A percentile compares a stretch with the other conserved stretches of the same genome.
phyloP scores from a whole-genome alignment of 2,888 invertebrate genomes.

The Netelia melanura region DNA sequence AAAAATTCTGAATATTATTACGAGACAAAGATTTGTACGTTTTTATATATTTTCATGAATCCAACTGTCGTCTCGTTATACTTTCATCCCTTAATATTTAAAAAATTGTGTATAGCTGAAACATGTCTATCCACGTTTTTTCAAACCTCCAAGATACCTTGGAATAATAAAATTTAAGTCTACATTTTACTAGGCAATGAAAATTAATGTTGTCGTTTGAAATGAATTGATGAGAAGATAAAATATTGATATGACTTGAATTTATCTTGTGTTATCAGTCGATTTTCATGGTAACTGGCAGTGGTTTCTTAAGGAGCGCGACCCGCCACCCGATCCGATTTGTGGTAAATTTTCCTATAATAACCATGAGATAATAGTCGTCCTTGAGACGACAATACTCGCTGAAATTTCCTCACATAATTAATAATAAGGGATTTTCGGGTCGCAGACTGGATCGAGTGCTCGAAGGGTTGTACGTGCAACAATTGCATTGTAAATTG shows the following conservation, averaged over 20 bases:
- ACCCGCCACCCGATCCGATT: constrained; percentile 57
- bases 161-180: constrained; percentile 9
- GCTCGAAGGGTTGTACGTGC: constrained; percentile 75
- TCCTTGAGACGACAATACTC: not conserved
- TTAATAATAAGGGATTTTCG: constrained; percentile 27
- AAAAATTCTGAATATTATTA: not conserved
- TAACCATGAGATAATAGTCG: not conserved
- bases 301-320: constrained; percentile 72
- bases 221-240: not conserved
- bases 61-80: not conserved
- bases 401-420: not conserved
- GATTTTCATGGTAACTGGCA: constrained; percentile 79
- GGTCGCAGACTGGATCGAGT: constrained; percentile 72
- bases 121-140: not conserved
- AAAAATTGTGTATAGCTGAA: too few relatives aligned
- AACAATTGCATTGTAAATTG: constrained; percentile 74
- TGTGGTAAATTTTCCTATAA: constrained; percentile 71
- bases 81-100: not conserved
- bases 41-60: not conserved
- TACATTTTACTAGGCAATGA: not conserved
- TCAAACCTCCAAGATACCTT: not conserved
- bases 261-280: constrained; percentile 70
- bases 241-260: not conserved
- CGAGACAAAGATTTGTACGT: not conserved
- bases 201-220: constrained; percentile 10